Percentiles rank a stretch among this genome's conserved stretches.
These are phyloP conservation scores for Parnassius glacialis DNA, from an alignment of 2,888 invertebrate genomes.

Conservation along the genomic window DNA sequence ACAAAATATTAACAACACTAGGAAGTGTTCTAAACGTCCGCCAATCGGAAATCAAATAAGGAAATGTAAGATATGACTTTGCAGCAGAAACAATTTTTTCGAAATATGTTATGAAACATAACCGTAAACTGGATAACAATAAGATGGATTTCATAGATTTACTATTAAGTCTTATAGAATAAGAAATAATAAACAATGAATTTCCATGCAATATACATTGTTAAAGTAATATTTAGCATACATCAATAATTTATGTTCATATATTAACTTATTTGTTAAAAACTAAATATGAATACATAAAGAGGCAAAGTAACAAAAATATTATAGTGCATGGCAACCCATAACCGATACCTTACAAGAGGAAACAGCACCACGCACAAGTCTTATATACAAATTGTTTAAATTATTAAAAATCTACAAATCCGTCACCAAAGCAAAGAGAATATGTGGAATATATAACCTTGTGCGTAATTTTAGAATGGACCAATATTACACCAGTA, in stretches of 20 bases:
- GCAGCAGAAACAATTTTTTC: too few relatives aligned
- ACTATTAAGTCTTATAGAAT: not conserved
- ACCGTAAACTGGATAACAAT: constrained; percentile 7
- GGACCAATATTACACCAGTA: constrained; percentile 14
- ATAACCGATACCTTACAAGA: constrained; percentile 34
- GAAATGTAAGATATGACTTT: too few relatives aligned
- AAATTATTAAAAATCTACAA: too few relatives aligned
- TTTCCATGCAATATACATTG: constrained; percentile 16
- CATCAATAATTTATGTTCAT: not conserved
- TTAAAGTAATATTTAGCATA: not conserved
- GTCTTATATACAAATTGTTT: constrained; percentile 10
- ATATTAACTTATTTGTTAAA: not conserved
- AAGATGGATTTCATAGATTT: constrained; percentile 12
- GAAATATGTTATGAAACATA: too few relatives aligned
- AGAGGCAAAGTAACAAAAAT: not conserved
- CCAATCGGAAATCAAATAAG: too few relatives aligned
- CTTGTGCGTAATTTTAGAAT: constrained; percentile 15
- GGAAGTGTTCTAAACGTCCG: too few relatives aligned
- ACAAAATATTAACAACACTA: too few relatives aligned
- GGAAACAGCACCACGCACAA: constrained; percentile 30
- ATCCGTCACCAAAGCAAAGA: not conserved
- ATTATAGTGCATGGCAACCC: constrained; percentile 32
- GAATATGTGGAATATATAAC: not conserved
- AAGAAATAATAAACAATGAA: constrained; percentile 10
- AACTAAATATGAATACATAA: not conserved